Evolutionary conservation across 1,140 invertebrate species (phyloP).

Genomic region (Formica selysi): DNA sequence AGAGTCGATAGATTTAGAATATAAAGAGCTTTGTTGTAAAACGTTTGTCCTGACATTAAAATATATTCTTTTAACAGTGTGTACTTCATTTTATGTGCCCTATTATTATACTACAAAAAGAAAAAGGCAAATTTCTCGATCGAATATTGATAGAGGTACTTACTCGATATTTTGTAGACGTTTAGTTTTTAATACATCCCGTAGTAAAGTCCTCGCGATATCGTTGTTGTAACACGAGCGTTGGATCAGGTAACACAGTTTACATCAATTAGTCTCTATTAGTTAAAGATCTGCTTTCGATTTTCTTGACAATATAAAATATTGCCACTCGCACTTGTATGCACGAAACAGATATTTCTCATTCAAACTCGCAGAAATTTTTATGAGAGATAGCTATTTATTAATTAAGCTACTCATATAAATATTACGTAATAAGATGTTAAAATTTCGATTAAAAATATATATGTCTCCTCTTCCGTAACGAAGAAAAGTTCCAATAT

Average conservation of each 20-base stretch:
- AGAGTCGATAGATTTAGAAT: no score
- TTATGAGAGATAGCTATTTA: background rate
- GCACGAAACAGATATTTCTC: background rate
- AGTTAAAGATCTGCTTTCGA: background rate
- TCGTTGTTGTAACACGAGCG: background rate
- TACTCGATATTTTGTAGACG: background rate
- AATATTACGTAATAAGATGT: background rate
- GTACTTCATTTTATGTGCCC: no score
- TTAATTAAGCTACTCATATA: background rate
- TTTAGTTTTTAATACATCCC: constrained; percentile 22
- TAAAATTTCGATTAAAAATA: background rate
- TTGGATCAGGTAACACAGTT: background rate
- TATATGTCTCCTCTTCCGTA: background rate
- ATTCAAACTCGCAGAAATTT: background rate
- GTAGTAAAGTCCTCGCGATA: background rate
- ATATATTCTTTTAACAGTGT: no score
- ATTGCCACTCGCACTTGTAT: background rate
- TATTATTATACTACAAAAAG: no score
- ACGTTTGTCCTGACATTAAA: no score
- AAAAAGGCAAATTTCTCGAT: constrained; percentile 28
- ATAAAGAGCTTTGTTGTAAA: no score
- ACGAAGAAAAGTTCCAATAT: background rate
- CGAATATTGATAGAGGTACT: constrained; percentile 9
- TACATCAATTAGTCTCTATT: background rate
- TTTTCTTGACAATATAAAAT: background rate